Evolutionary conservation across 2,888 invertebrate genomes (phyloP).

Genomic region (Mythimna lalbum): DNA sequence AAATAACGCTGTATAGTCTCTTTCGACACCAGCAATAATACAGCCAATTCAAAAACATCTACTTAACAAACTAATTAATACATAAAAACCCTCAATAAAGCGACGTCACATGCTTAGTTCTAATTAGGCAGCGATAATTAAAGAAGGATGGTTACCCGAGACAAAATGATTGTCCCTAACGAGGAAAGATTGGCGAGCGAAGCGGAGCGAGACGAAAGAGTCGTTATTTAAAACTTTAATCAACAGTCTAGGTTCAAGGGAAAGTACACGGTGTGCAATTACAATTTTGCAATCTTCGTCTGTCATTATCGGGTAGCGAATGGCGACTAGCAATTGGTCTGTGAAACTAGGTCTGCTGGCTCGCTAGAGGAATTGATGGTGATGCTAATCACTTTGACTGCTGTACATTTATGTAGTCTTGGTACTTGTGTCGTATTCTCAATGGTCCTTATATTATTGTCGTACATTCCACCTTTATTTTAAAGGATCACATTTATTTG

Average conservation of each 20-base stretch:
- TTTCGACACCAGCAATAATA: no score
- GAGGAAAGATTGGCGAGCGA: constrained; percentile 42
- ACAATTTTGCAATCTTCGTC: neutral
- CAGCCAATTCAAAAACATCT: neutral
- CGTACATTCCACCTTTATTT: no score
- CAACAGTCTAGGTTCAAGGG: constrained; percentile 45
- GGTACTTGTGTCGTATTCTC: constrained; percentile 16
- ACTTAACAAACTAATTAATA: constrained; percentile 27
- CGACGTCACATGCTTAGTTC: constrained; percentile 45
- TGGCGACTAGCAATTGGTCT: constrained; percentile 15
- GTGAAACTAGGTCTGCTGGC: constrained; percentile 15
- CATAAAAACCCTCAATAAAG: constrained; percentile 16
- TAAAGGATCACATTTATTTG: no score
- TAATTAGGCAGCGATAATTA: constrained; percentile 53
- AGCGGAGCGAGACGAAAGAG: constrained; percentile 38
- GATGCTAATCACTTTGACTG: neutral
- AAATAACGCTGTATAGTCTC: no score
- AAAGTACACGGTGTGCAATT: constrained; percentile 45
- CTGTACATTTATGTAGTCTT: neutral
- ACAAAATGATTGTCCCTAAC: constrained; percentile 54
- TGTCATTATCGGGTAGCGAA: neutral
- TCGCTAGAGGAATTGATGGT: neutral
- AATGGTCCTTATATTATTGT: constrained; percentile 26
- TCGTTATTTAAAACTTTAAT: constrained; percentile 61
- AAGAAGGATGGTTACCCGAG: constrained; percentile 57